Percentiles rank a stretch among this genome's conserved stretches.
These are phyloP conservation scores for Tetragonula clypearis DNA, from an alignment of 1,140 invertebrate genomes.

Conservation along the genomic window DNA sequence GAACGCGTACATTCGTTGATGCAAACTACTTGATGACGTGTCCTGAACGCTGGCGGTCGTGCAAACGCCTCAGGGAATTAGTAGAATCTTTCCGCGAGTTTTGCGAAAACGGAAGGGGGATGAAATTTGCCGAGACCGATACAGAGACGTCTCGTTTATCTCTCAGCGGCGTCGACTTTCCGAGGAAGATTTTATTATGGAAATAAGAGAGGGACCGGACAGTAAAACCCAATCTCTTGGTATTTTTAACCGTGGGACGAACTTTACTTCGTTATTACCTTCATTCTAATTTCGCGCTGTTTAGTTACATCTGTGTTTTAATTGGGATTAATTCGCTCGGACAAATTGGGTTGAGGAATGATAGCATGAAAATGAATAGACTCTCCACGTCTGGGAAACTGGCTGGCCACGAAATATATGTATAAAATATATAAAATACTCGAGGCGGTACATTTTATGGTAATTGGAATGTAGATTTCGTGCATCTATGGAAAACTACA, in stretches of 20 bases:
- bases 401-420: no score
- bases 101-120: background rate
- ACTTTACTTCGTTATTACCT: background rate
- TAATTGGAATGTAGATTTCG: no score
- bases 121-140: background rate
- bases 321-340: no score
- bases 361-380: no score
- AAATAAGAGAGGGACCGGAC: background rate
- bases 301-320: no score
- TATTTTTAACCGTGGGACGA: background rate
- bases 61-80: conserved; percentile 8
- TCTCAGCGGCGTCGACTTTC: background rate
- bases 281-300: background rate
- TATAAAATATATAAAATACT: no score
- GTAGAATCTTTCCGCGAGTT: background rate
- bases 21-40: conserved; percentile 1
- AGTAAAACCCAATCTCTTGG: background rate
- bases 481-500: no score
- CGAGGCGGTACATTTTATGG: no score
- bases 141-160: background rate
- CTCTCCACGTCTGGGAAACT: no score
- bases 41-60: background rate
- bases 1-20: conserved; percentile 6
- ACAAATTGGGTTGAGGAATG: no score
- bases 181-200: background rate